Evolutionary conservation across 2,888 invertebrate genomes (phyloP), one percentile per base, ranked within the genome.

Genomic region (Seira sanloemensis): DNA sequence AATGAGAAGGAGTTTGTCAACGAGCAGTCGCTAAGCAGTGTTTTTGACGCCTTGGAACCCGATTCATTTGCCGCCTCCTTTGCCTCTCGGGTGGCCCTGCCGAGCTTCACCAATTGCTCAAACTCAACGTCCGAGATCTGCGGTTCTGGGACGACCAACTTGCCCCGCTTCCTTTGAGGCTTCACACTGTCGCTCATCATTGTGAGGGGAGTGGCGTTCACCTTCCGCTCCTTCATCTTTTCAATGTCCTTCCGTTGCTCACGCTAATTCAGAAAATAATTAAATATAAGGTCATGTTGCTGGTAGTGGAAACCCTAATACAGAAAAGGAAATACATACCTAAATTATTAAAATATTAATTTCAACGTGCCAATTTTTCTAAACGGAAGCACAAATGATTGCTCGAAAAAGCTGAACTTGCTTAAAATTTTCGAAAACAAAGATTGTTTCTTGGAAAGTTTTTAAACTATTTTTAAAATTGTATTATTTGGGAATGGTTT

Each of bases 241-340:
- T 96, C 95, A 90, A 98, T 98, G 91, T 99, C 99, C 90, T 98
- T 98, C 77, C 96, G 95, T 12, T 98, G 94, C 90, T 98, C 98
- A 88, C 95, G 94, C 94, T 95, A 91, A 58, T 21, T 91, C 90
- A 12, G 4, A 37, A 37, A 37, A 90, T 16, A 54, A 74, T 18
- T 54, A 77, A 85, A 88, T n/a, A 67, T 21, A 76, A 78, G 68
- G 54, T 78, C 19, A 73, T 76, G 25, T 21, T 24, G 21, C 25
- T 7, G 9, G n/a, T n/a, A n/a, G n/a, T n/a, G n/a, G n/a, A n/a
- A n/a, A n/a, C n/a, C n/a, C n/a, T n/a, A n/a, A n/a, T n/a, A n/a
- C n/a, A n/a, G n/a, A n/a, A n/a, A n/a, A n/a, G n/a, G n/a, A n/a
- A n/a, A n/a, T n/a, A n/a, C n/a, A n/a, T n/a, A n/a, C n/a, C n/a